phyloP scores from a whole-genome alignment of 2,888 invertebrate species.

The Aricia artaxerxes region DNA sequence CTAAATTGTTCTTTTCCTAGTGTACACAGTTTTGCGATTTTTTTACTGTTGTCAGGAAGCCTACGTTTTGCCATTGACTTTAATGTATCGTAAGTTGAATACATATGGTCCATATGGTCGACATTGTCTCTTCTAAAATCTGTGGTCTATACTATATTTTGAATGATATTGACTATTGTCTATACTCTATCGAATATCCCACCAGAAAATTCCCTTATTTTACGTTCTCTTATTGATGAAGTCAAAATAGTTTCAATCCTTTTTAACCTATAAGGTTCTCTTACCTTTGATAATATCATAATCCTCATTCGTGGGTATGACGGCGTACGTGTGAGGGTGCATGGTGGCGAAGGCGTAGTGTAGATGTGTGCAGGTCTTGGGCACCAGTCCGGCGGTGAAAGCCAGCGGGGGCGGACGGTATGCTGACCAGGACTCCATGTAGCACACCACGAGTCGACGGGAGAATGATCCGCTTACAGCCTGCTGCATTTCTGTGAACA shows the following conservation, averaged over 20 bases:
- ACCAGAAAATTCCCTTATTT: not conserved
- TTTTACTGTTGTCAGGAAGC: no score
- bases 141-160: no score
- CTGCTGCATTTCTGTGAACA: constrained; percentile 64
- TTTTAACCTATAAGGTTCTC: not conserved
- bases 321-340: constrained; percentile 82
- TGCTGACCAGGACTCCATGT: constrained; percentile 84
- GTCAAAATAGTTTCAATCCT: not conserved
- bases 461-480: constrained; percentile 52
- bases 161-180: no score
- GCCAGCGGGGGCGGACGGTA: constrained; percentile 84
- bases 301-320: constrained; percentile 84
- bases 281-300: constrained; percentile 86
- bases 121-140: no score
- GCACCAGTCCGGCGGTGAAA: constrained; percentile 83
- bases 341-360: constrained; percentile 87
- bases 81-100: no score
- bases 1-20: no score
- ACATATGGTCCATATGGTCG: no score
- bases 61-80: no score
- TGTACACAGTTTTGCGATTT: no score
- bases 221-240: not conserved
- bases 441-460: constrained; percentile 82
- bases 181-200: no score
- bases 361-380: constrained; percentile 86